Evolutionary conservation across 2,113 vertebrate genomes (phyloP).

Genomic region (Peromyscus californicus): DNA sequence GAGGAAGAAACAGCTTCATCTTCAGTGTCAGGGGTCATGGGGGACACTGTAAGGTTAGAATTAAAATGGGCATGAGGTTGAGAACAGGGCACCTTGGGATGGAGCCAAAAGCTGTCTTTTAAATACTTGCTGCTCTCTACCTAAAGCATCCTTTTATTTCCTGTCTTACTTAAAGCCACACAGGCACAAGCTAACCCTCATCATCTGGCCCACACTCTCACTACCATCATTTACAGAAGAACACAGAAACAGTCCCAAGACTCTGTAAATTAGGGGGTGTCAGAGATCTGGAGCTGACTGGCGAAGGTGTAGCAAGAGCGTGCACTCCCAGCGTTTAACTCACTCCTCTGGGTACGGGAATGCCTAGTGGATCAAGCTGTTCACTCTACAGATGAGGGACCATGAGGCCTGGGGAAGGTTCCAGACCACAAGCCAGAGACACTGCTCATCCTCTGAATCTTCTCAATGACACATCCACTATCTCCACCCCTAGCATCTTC

Average conservation of each 20-base stretch:
- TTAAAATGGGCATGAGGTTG: not conserved
- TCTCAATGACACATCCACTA: not conserved
- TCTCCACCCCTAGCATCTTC: not conserved
- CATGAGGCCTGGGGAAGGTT: not conserved
- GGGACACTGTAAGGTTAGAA: not conserved
- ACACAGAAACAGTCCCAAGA: not conserved
- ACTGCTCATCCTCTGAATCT: not conserved
- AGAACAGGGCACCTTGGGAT: not conserved
- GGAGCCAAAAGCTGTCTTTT: not conserved
- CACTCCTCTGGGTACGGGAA: not conserved
- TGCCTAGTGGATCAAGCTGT: rapidly evolving
- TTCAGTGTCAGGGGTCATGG: not conserved
- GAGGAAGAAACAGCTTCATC: not conserved
- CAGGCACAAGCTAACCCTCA: not conserved
- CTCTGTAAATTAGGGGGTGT: not conserved
- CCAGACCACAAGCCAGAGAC: not conserved
- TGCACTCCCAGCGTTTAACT: not conserved
- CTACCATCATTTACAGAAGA: not conserved
- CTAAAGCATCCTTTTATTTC: not conserved
- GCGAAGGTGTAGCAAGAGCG: not conserved
- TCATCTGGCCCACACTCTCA: not conserved
- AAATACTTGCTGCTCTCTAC: not conserved
- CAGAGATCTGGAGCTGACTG: not conserved
- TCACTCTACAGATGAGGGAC: no score
- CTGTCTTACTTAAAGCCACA: not conserved